Evolutionary conservation across 2,888 invertebrate species (phyloP), one percentile per base, ranked within the genome.

Genomic region (Clepsis dumicolana): DNA sequence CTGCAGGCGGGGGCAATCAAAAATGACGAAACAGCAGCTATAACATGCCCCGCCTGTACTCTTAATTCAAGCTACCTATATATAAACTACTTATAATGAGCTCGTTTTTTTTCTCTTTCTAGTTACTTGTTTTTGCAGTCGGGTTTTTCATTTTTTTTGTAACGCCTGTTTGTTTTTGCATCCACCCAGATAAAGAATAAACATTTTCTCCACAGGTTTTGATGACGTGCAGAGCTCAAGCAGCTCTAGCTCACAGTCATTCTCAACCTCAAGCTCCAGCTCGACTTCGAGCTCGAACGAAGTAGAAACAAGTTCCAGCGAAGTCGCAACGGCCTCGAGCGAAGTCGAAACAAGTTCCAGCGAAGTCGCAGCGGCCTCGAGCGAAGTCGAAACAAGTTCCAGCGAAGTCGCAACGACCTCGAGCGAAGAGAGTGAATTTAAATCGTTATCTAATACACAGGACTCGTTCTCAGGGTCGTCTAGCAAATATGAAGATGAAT

Each of bases 131-230:
- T n/a, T n/a, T n/a, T n/a, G n/a, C n/a, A n/a, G n/a, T n/a, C n/a
- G n/a, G n/a, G n/a, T n/a, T n/a, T n/a, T n/a, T n/a, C n/a, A n/a
- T n/a, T n/a, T n/a, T n/a, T n/a, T n/a, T n/a, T n/a, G n/a, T n/a
- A n/a, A n/a, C n/a, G n/a, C n/a, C n/a, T n/a, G n/a, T n/a, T n/a
- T n/a, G n/a, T n/a, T n/a, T n/a, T n/a, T n/a, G n/a, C n/a, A n/a
- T n/a, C n/a, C n/a, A n/a, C n/a, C n/a, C n/a, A n/a, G n/a, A n/a
- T n/a, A n/a, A n/a, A n/a, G n/a, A n/a, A n/a, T n/a, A n/a, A n/a
- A n/a, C n/a, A n/a, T n/a, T n/a, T n/a, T n/a, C n/a, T 25, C 21
- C 21, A 3, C 61, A 61, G 61, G 61, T 48, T 50, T 50, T 14
- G 21, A 29, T 3, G 48, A 18, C 1, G 1, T 48, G 12, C 1